Conservation (phyloP, 2,113 vertebrate species). For the Perccottus glenii region DNA sequence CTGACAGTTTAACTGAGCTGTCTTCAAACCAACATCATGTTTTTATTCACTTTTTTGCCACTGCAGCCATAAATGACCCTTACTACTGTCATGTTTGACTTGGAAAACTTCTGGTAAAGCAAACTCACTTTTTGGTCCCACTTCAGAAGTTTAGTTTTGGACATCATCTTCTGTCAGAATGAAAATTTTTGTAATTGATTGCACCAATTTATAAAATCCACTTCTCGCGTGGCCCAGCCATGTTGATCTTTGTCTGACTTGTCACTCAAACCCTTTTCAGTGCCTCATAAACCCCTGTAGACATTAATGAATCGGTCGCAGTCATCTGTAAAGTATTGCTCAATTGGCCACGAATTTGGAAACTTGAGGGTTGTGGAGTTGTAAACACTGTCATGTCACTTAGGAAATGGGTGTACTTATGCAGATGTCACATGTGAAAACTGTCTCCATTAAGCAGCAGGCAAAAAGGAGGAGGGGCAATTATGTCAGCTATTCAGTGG, state of each 20-base stretch:
- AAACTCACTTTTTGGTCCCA: constrained; percentile 25
- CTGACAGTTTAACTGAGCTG: constrained; percentile 54
- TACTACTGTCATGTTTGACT: constrained; percentile 60
- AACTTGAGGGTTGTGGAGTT: constrained; percentile 45
- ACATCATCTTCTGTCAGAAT: constrained; percentile 57
- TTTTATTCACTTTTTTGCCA: constrained; percentile 73
- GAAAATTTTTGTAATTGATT: constrained; percentile 68
- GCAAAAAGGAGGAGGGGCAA: constrained; percentile 41
- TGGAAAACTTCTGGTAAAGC: constrained; percentile 63
- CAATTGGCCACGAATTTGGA: constrained; percentile 50
- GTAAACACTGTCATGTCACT: constrained; percentile 59
- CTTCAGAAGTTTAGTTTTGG: constrained; percentile 62
- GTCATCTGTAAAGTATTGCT: constrained; percentile 54
- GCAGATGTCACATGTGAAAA: constrained; percentile 61
- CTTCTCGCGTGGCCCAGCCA: constrained; percentile 17
- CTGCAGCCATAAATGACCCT: constrained; percentile 44
- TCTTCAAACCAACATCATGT: constrained; percentile 54
- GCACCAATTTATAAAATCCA: constrained; percentile 40
- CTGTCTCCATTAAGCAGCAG: constrained; percentile 65
- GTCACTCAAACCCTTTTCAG: constrained; percentile 15
- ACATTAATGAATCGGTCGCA: constrained; percentile 38
- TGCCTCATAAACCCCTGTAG: constrained; percentile 30
- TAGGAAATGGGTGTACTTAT: constrained; percentile 55
- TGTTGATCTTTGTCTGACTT: constrained; percentile 5
- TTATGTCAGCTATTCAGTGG: constrained; percentile 64